Evolutionary conservation across 2,113 vertebrate genomes (phyloP).

Genomic region (Carassius carassius): DNA sequence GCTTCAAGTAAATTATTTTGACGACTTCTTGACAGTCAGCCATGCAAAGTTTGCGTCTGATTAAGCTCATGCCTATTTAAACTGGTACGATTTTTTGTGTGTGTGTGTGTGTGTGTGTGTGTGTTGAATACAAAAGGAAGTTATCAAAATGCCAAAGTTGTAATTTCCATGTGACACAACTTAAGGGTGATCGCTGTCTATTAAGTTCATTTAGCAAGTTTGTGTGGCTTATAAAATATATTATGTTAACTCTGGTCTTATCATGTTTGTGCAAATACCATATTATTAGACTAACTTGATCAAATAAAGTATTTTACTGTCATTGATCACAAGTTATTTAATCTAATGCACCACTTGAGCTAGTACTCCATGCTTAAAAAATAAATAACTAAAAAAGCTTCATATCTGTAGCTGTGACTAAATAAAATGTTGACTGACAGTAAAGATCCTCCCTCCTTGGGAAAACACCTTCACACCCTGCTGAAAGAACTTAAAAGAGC

Average conservation of each 20-base stretch:
- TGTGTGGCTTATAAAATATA: background rate
- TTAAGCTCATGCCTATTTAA: background rate
- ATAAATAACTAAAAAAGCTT: too few relatives aligned
- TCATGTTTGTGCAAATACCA: background rate
- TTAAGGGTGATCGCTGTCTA: background rate
- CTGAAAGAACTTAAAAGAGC: background rate
- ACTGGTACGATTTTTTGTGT: too few relatives aligned
- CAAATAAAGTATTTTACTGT: too few relatives aligned
- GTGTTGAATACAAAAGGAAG: background rate
- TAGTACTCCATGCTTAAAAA: too few relatives aligned
- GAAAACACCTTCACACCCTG: slow-evolving; percentile 9
- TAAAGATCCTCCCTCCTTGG: background rate
- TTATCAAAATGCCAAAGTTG: background rate
- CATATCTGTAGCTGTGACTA: background rate
- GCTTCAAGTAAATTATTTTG: background rate
- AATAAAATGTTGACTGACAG: background rate
- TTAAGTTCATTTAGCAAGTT: background rate
- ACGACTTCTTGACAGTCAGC: background rate
- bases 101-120: too few relatives aligned
- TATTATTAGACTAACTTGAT: background rate
- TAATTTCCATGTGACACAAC: background rate
- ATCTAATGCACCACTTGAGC: too few relatives aligned
- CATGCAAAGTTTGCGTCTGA: background rate
- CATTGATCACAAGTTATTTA: too few relatives aligned
- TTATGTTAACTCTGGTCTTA: background rate